phyloP scores from a whole-genome alignment of 2,888 invertebrate genomes.

The Machimus atricapillus region DNA sequence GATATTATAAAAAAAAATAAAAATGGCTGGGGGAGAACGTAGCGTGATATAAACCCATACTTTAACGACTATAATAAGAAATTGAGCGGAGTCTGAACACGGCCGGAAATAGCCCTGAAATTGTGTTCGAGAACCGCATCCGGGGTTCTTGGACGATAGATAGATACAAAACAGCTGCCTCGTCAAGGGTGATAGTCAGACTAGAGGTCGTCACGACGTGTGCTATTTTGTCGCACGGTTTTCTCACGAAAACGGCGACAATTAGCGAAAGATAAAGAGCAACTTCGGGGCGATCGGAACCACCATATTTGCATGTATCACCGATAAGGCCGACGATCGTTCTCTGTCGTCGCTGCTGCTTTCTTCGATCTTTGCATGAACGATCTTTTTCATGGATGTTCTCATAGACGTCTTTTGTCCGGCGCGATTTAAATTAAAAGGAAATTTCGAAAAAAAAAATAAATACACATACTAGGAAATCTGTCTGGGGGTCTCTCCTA shows the following conservation, averaged over 20 bases:
- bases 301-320: background rate
- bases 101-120: slow-evolving; percentile 5
- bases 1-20: background rate
- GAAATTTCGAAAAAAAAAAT: background rate
- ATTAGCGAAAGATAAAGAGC: background rate
- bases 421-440: background rate
- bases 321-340: background rate
- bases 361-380: background rate
- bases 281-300: background rate
- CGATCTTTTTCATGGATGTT: background rate
- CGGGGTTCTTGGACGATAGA: slow-evolving; percentile 1
- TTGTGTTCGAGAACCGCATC: background rate
- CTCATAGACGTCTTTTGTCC: background rate
- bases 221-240: background rate
- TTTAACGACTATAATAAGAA: background rate
- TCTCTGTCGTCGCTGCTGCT: background rate
- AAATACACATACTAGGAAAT: background rate
- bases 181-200: background rate
- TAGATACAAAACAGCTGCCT: background rate
- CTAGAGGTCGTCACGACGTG: background rate
- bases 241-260: background rate
- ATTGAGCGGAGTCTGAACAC: background rate
- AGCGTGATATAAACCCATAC: background rate
- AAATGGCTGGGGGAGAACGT: background rate
- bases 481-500: background rate